A percentile compares a stretch with the other conserved stretches of the same genome.
These are phyloP conservation scores for Rhabdophis nuchalis DNA, from an alignment of 2,797 vertebrate genomes.

Conservation along the genomic window DNA sequence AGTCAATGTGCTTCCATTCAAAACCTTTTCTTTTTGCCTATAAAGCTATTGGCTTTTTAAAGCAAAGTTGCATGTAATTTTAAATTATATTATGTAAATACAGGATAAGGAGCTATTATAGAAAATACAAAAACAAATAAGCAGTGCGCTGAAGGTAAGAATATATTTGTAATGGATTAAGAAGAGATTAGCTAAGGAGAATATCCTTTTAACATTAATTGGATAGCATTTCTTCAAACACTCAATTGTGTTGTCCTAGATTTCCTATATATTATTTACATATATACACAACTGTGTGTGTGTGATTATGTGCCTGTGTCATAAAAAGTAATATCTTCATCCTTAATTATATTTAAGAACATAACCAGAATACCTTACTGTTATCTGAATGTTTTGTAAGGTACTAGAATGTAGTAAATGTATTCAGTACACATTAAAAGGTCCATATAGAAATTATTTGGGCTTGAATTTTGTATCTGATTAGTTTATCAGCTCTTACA, in stretches of 20 bases:
- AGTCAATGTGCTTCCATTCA: not conserved
- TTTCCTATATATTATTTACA: not conserved
- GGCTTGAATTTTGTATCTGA: not conserved
- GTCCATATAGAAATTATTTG: not conserved
- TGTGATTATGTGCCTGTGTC: not conserved
- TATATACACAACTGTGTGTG: not conserved
- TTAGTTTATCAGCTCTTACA: not conserved
- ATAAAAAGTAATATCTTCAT: not conserved
- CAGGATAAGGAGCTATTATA: slow-evolving; percentile 3
- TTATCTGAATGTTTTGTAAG: not conserved
- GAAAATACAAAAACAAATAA: not conserved
- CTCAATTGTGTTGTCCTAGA: not conserved
- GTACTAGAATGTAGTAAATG: not conserved
- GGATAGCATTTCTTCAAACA: not conserved
- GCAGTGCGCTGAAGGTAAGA: not conserved
- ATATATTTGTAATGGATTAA: not conserved
- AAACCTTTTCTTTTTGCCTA: slow-evolving; percentile 5
- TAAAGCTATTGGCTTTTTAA: not conserved
- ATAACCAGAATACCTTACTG: not conserved
- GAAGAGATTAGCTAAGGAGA: not conserved
- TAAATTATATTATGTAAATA: not conserved
- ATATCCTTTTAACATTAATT: not conserved
- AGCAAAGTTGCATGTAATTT: not conserved
- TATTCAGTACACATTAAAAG: not conserved
- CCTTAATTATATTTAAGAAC: not conserved